Evolutionary conservation across 1,140 invertebrate species (phyloP).

Genomic region (Euura lappo): DNA sequence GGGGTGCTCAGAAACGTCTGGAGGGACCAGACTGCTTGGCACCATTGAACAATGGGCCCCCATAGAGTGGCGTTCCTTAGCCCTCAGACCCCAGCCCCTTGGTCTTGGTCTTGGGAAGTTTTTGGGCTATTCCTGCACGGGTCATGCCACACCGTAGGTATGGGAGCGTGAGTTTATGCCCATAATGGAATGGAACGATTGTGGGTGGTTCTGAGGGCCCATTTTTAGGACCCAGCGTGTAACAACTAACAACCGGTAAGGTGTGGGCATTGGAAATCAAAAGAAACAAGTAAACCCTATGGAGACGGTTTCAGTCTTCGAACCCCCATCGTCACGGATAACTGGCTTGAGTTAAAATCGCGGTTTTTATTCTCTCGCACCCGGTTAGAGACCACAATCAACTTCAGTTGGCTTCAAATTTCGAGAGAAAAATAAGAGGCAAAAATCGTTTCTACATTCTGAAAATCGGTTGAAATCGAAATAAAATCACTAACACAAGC

Average conservation of each 20-base stretch:
- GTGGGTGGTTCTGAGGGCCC: not conserved
- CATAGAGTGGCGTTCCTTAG: not conserved
- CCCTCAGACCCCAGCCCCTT: not conserved
- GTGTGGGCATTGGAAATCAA: not conserved
- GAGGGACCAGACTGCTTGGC: conserved; percentile 1
- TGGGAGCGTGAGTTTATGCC: not conserved
- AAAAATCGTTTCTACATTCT: too few relatives aligned
- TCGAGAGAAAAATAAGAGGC: too few relatives aligned
- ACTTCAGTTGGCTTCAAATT: too few relatives aligned
- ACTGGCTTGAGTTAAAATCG: too few relatives aligned
- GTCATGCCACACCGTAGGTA: not conserved
- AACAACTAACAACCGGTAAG: not conserved
- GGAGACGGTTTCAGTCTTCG: not conserved
- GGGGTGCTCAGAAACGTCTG: not conserved
- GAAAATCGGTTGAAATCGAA: too few relatives aligned
- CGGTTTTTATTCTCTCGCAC: too few relatives aligned
- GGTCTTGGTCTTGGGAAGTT: not conserved
- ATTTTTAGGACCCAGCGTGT: not conserved
- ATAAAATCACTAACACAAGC: too few relatives aligned
- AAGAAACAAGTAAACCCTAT: conserved; percentile 1
- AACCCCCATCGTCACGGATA: too few relatives aligned
- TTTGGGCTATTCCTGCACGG: not conserved
- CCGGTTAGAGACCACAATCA: too few relatives aligned
- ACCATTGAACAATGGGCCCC: conserved; percentile 3
- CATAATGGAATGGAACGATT: not conserved